These are phyloP conservation scores for Gandaritis pyraliata DNA, from an alignment of 2,888 invertebrate genomes.

Conservation along the genomic window DNA sequence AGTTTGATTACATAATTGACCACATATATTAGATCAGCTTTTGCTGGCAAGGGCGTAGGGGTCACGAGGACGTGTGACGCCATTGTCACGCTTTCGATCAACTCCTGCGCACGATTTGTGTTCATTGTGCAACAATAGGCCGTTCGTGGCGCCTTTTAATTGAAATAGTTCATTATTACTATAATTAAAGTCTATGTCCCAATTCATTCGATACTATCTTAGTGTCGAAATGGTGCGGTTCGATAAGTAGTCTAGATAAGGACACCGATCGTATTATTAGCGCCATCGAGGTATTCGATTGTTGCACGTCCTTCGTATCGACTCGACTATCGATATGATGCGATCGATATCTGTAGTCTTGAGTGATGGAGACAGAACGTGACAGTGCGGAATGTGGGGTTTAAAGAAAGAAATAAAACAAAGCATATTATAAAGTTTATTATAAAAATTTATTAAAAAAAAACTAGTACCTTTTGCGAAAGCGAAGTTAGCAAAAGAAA, in stretches of 20 bases:
- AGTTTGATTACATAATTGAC: constrained; percentile 39
- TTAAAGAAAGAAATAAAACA: constrained; percentile 16
- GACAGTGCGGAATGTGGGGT: constrained; percentile 29
- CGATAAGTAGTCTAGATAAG: constrained; percentile 70
- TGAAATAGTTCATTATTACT: constrained; percentile 47
- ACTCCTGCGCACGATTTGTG: constrained; percentile 62
- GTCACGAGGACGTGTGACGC: constrained; percentile 70
- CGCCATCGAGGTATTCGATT: constrained; percentile 42
- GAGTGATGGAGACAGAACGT: constrained; percentile 34
- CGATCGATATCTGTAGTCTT: constrained; percentile 42
- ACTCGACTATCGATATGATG: constrained; percentile 41
- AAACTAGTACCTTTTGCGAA: constrained; percentile 16
- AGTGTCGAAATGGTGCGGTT: constrained; percentile 67
- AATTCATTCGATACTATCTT: constrained; percentile 66
- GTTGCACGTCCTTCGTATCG: constrained; percentile 49
- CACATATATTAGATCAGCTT: constrained; percentile 32
- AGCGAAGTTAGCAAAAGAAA: constrained; percentile 24
- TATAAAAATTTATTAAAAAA: constrained; percentile 16
- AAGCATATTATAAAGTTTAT: constrained; percentile 20
- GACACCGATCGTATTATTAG: constrained; percentile 55
- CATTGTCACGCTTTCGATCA: constrained; percentile 62
- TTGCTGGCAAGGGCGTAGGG: constrained; percentile 63
- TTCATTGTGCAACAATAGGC: constrained; percentile 63
- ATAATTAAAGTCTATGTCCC: constrained; percentile 70
- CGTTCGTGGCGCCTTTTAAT: constrained; percentile 44